These are phyloP conservation scores for Drosophila barbarae DNA, from an alignment of 2,888 invertebrate genomes.

Conservation along the genomic window DNA sequence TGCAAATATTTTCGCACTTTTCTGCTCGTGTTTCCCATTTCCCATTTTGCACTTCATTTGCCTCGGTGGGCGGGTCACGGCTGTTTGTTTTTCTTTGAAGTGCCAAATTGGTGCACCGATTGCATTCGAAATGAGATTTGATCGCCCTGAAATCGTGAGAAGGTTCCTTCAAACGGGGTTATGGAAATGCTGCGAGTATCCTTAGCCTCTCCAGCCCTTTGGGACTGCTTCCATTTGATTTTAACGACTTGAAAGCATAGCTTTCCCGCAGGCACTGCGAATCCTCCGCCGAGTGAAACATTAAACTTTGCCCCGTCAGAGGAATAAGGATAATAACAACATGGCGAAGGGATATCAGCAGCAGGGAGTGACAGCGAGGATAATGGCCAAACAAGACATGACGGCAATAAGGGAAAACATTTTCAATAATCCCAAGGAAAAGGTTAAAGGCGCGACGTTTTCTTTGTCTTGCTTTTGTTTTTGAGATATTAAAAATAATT, in stretches of 20 bases:
- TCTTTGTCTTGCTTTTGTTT: background rate
- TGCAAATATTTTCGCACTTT: constrained; percentile 45
- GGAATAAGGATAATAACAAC: constrained; percentile 18
- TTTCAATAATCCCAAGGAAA: constrained; percentile 31
- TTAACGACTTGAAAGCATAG: constrained; percentile 36
- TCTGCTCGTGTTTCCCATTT: constrained; percentile 8
- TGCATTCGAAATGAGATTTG: constrained; percentile 33
- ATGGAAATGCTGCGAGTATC: background rate
- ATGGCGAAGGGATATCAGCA: constrained; percentile 10
- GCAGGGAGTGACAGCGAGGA: constrained; percentile 4
- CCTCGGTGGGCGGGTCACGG: constrained; percentile 13
- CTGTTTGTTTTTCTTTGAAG: constrained; percentile 34
- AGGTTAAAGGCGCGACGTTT: constrained; percentile 21
- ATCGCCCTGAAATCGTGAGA: constrained; percentile 22
- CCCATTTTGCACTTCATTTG: constrained; percentile 42
- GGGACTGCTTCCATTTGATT: constrained; percentile 36
- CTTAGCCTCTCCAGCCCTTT: constrained; percentile 1
- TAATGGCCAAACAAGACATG: constrained; percentile 29
- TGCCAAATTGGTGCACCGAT: constrained; percentile 37
- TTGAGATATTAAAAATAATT: constrained; percentile 10
- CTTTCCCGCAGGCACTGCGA: constrained; percentile 29
- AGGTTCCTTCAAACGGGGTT: background rate
- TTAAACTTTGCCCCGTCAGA: constrained; percentile 39
- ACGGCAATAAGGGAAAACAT: constrained; percentile 37
- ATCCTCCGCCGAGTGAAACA: constrained; percentile 36